A percentile compares a stretch with the other conserved stretches of the same genome.
Conservation (phyloP, 2,113 vertebrate species). For the Paramisgurnus dabryanus region DNA sequence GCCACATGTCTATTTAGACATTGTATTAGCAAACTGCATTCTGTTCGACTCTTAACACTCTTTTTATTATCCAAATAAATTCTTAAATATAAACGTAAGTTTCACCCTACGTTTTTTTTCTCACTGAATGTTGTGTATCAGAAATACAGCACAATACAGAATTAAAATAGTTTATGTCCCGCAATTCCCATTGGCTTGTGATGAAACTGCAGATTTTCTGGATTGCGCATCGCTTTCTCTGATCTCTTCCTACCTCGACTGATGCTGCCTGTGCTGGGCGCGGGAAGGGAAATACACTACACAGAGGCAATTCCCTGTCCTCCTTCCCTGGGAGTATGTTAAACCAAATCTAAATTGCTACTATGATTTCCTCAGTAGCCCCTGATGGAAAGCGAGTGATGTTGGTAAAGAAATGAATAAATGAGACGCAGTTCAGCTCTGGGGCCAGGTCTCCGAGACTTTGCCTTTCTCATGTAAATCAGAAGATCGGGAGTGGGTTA, state of each 20-base stretch:
- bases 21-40: no score
- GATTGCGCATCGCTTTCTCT: slow-evolving; percentile 10
- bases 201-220: slow-evolving; percentile 2
- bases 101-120: no score
- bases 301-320: slow-evolving; percentile 69
- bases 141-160: no score
- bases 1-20: no score
- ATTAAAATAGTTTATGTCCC: no score
- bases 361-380: slow-evolving; percentile 64
- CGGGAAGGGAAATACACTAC: slow-evolving; percentile 50
- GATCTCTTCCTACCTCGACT: slow-evolving; percentile 15
- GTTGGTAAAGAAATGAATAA: slow-evolving; percentile 71
- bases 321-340: slow-evolving; percentile 58
- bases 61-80: no score
- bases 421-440: slow-evolving; percentile 52
- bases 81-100: no score
- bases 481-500: slow-evolving; percentile 70
- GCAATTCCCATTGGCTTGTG: not conserved
- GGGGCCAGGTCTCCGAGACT: slow-evolving; percentile 66
- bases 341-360: slow-evolving; percentile 69
- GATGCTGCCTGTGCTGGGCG: slow-evolving; percentile 19
- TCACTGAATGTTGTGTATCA: no score
- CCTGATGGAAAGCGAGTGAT: slow-evolving; percentile 66
- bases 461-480: slow-evolving; percentile 94
- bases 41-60: no score